Percentiles rank a stretch among this genome's conserved stretches.
These are phyloP conservation scores for Lophius americanus DNA, from an alignment of 2,797 vertebrate species.

Conservation along the genomic window DNA sequence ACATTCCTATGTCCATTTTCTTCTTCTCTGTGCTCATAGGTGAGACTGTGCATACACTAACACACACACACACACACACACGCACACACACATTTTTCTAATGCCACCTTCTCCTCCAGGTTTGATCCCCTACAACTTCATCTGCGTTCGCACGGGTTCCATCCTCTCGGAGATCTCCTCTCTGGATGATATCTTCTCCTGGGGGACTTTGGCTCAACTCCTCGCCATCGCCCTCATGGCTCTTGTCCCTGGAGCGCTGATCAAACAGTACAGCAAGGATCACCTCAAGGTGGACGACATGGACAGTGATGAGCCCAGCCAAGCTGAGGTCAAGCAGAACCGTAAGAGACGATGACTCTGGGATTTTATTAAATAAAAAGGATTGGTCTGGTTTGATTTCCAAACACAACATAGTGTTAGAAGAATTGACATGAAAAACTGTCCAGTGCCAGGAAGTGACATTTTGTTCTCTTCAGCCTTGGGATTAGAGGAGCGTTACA, in stretches of 20 bases:
- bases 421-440: background rate
- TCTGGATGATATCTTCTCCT: conserved; percentile 94
- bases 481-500: conserved; percentile 38
- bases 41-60: conserved; percentile 66
- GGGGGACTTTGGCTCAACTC: conserved; percentile 89
- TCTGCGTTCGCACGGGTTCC: conserved; percentile 95
- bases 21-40: conserved; percentile 95
- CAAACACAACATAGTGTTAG: background rate
- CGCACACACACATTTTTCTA: background rate
- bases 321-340: conserved; percentile 49
- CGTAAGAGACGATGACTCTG: conserved; percentile 81
- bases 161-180: conserved; percentile 92
- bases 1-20: conserved; percentile 91
- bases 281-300: conserved; percentile 82
- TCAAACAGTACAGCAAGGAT: conserved; percentile 84
- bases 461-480: conserved; percentile 17
- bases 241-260: conserved; percentile 90
- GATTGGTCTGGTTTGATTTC: conserved; percentile 1
- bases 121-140: conserved; percentile 96
- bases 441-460: conserved; percentile 16
- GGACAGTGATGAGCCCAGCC: conserved; percentile 54
- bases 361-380: background rate
- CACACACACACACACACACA: background rate
- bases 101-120: conserved; percentile 74
- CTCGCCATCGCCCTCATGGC: conserved; percentile 89